Evolutionary conservation across 1,140 invertebrate genomes (phyloP).

Genomic region (Amphibalanus amphitrite): DNA sequence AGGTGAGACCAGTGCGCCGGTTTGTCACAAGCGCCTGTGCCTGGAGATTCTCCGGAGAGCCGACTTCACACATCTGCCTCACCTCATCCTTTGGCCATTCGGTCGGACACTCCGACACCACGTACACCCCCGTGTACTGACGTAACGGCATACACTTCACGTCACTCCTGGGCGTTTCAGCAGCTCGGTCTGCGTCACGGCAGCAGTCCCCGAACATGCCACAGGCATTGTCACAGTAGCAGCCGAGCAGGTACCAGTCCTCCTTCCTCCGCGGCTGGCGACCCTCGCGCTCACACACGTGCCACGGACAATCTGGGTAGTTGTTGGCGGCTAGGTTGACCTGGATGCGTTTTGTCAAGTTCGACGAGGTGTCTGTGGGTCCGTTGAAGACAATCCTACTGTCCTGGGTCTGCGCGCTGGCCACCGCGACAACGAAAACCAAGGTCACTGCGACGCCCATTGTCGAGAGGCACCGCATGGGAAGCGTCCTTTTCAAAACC

Average conservation of each 20-base stretch:
- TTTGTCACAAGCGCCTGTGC: constrained; percentile 29
- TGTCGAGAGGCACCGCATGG: too few relatives aligned
- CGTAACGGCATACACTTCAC: not conserved
- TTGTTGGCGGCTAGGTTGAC: too few relatives aligned
- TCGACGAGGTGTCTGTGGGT: too few relatives aligned
- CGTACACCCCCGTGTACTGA: not conserved
- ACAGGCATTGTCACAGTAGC: not conserved
- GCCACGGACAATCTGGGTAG: too few relatives aligned
- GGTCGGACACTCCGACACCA: not conserved
- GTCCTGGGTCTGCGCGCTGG: too few relatives aligned
- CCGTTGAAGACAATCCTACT: too few relatives aligned
- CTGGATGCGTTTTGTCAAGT: too few relatives aligned
- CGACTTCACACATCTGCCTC: not conserved
- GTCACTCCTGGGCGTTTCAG: not conserved
- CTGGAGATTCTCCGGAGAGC: constrained; percentile 24
- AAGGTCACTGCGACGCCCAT: too few relatives aligned
- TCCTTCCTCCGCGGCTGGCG: too few relatives aligned
- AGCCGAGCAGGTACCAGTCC: not conserved
- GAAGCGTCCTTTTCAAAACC: too few relatives aligned
- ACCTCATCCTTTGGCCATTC: not conserved
- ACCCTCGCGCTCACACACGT: too few relatives aligned
- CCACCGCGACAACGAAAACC: too few relatives aligned
- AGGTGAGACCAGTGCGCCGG: constrained; percentile 29
- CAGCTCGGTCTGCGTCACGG: not conserved
- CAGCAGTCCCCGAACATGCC: not conserved